Evolutionary conservation across 2,113 vertebrate genomes (phyloP).

Genomic region (Theropithecus gelada): DNA sequence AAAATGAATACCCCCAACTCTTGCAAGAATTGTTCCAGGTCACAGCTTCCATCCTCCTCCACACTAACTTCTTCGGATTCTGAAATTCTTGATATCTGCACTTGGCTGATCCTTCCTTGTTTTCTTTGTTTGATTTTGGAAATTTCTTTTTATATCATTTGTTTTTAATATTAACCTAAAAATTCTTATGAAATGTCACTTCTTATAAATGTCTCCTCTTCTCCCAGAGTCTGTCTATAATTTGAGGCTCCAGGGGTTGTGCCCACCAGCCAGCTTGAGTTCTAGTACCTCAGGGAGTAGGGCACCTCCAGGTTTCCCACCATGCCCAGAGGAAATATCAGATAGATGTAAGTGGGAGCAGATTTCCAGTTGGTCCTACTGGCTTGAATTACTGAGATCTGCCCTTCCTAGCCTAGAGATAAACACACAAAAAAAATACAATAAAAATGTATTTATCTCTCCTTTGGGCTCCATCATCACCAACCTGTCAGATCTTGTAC

Average conservation of each 20-base stretch:
- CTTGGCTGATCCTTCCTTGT: neutral
- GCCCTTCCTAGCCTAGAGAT: neutral
- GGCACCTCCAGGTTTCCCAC: neutral
- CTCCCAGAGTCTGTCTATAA: neutral
- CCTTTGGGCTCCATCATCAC: neutral
- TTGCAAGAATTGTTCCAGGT: neutral
- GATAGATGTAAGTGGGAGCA: neutral
- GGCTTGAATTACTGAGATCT: neutral
- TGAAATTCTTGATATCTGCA: neutral
- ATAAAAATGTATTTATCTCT: neutral
- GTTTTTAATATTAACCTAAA: neutral
- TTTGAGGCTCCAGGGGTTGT: neutral
- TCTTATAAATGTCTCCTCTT: neutral
- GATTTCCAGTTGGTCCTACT: neutral
- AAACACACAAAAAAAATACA: no score
- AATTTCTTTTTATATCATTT: neutral
- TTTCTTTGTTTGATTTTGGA: neutral
- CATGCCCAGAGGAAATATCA: neutral
- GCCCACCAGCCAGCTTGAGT: neutral
- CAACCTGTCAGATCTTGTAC: neutral
- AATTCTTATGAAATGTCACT: neutral
- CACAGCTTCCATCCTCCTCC: neutral
- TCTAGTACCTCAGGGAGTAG: fast-evolving
- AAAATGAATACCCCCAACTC: neutral
- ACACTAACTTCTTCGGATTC: neutral